Base-by-base conservation (phyloP, 2,888 invertebrate species). In the Morpho achilles region DNA sequence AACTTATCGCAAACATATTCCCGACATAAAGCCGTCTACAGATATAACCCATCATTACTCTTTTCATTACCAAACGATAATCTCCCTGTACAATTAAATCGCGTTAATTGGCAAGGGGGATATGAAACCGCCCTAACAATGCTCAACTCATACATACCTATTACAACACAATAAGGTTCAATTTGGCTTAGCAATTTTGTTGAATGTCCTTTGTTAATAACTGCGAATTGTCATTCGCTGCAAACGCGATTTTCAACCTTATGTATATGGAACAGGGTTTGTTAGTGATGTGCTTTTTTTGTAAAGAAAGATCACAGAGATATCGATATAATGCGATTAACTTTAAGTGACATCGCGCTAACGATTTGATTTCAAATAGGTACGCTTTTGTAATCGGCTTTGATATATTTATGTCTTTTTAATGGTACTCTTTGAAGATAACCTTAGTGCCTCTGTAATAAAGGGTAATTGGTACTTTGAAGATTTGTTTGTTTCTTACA, bases 21-120 rank as follows among this genome's bases (percentile, higher is more conserved):
- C 40, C 47, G 51, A 61, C 55, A 58, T 60, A 59, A 63, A 64
- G 53, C 62, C 49, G 58, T 56, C 52, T 53, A 52, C 59, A 58
- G 52, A 63, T 49, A 58, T 47, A 43, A 58, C 43, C 50, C 61
- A 58, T 59, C 76, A 77, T 82, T 79, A 80, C 82, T 82, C 82
- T 84, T 82, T 85, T 86, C 86, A 88, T 88, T 88, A 87, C 72
- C 76, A 64, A 74, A 73, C 79, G 77, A 77, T 87, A 87, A 88
- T 88, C 89, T 82, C 84, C 80, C 77, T 79, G 80, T 79, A 82
- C 84, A 85, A 88, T 89, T 89, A 89, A 84, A 85, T 85, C 83
- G 81, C 87, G 82, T 84, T 90, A 90, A 90, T 90, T 89, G 89
- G 86, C 77, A 75, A 68, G 85, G 86, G 82, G 76, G 69, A 66